phyloP scores from a whole-genome alignment of 2,888 invertebrate species.

The Noctua janthe region DNA sequence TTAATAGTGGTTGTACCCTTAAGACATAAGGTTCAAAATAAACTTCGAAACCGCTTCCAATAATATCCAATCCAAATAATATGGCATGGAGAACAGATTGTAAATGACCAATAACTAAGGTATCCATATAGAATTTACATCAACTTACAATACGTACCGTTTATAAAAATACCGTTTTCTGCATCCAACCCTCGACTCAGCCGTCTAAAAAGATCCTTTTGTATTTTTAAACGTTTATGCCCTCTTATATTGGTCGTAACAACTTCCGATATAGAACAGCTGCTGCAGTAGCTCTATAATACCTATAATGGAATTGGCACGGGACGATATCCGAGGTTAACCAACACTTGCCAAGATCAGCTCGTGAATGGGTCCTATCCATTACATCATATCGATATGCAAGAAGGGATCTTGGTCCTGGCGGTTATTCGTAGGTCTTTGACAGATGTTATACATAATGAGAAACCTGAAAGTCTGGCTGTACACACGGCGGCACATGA shows the following conservation, averaged over 20 bases:
- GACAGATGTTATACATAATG: neutral
- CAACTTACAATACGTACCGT: neutral
- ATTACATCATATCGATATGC: neutral
- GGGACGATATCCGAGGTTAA: neutral
- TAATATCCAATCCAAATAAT: neutral
- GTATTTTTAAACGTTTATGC: conserved; percentile 1
- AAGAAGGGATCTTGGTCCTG: neutral
- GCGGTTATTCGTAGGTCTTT: neutral
- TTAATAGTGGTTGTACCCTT: neutral
- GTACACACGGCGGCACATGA: too few species aligned
- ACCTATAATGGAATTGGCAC: neutral
- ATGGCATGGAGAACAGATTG: neutral
- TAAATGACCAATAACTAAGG: neutral
- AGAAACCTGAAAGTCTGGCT: neutral
- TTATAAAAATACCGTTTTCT: neutral
- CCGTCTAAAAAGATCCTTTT: neutral
- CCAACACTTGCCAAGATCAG: neutral
- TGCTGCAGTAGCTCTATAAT: neutral
- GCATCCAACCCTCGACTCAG: neutral
- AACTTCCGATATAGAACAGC: neutral
- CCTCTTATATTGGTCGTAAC: neutral
- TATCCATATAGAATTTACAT: neutral
- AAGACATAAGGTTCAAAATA: neutral
- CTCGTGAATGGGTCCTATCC: neutral
- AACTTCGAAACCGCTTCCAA: neutral